Evolutionary conservation across 2,888 invertebrate genomes (phyloP).

Genomic region (Hyposoter dolosus): DNA sequence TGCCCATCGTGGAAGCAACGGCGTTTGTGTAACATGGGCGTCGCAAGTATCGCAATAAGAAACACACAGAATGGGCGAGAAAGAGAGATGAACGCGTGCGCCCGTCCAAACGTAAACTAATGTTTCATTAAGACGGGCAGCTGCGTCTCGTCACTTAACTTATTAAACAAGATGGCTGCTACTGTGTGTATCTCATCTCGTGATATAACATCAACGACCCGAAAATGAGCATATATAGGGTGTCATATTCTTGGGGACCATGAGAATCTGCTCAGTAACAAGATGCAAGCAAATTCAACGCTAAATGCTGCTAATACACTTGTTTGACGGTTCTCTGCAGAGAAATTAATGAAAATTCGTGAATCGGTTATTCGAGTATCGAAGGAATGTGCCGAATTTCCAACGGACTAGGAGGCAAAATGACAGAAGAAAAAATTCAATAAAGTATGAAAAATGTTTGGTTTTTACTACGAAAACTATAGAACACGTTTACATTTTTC

Average conservation of each 20-base stretch:
- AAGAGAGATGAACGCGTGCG: slow-evolving; percentile 68
- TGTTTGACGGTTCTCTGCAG: not conserved
- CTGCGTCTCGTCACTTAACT: slow-evolving; percentile 84
- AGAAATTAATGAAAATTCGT: not conserved
- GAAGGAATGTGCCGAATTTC: too few relatives aligned
- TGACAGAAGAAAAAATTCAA: too few relatives aligned
- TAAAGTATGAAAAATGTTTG: too few relatives aligned
- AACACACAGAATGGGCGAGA: slow-evolving; percentile 55
- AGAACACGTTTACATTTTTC: too few relatives aligned
- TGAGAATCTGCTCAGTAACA: not conserved
- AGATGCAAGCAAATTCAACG: not conserved
- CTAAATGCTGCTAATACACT: not conserved
- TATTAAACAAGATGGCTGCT: slow-evolving; percentile 82
- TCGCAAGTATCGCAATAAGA: slow-evolving; percentile 55
- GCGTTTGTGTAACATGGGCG: slow-evolving; percentile 54
- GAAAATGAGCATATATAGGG: slow-evolving; percentile 47
- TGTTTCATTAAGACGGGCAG: slow-evolving; percentile 84
- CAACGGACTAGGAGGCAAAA: too few relatives aligned
- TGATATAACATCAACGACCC: slow-evolving; percentile 53
- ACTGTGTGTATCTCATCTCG: slow-evolving; percentile 42
- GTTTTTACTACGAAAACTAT: too few relatives aligned
- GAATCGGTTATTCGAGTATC: too few relatives aligned
- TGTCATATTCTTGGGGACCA: slow-evolving; percentile 22
- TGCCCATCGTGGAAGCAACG: slow-evolving; percentile 34
- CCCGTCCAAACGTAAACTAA: slow-evolving; percentile 81